Base-by-base conservation (phyloP, 1,140 invertebrate species). In the Phymastichus coffea region DNA sequence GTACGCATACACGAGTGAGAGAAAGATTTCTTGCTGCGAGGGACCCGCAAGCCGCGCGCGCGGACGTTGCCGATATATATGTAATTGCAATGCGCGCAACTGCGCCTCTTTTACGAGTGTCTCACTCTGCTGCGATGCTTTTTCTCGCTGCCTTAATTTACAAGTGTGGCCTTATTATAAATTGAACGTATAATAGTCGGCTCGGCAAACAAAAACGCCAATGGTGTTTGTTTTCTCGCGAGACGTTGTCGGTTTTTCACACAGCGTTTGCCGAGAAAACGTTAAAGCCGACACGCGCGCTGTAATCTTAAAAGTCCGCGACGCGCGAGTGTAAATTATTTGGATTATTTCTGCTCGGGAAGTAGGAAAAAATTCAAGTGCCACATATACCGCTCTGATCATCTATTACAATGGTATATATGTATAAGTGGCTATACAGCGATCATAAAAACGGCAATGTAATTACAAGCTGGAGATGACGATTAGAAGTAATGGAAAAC, bases 21-120 rank as follows among this genome's bases (percentile, higher is more conserved):
- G 38, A 59, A 59, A 48, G 48, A 46, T 46, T 52, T 48, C 57
- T 48, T 59, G 48, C 41, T n/a, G 57, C 57, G 40, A 43, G n/a
- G 41, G 22, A 51, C 56, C 56, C 37, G 44, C 55, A 37, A 44
- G 54, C n/a, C n/a, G n/a, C n/a, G n/a, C n/a, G n/a, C n/a, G n/a
- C n/a, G n/a, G n/a, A n/a, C n/a, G n/a, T n/a, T n/a, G 19, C 10
- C 37, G 37, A 6, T 22, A n/a, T n/a, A n/a, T n/a, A 37, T 14
- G 22, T 57, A 49, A 49, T 57, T 57, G 41, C 43, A 49, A 57
- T 17, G 20, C 19, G 46, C 46, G 19, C n/a, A n/a, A n/a, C n/a
- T n/a, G n/a, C 37, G 37, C 25, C 25, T 57, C 41, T 57, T 38
- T 43, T 44, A 51, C 49, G 17, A n/a, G 26, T 7, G 26, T 0